phyloP scores from a whole-genome alignment of 2,113 vertebrate species.

The Dromaius novaehollandiae region DNA sequence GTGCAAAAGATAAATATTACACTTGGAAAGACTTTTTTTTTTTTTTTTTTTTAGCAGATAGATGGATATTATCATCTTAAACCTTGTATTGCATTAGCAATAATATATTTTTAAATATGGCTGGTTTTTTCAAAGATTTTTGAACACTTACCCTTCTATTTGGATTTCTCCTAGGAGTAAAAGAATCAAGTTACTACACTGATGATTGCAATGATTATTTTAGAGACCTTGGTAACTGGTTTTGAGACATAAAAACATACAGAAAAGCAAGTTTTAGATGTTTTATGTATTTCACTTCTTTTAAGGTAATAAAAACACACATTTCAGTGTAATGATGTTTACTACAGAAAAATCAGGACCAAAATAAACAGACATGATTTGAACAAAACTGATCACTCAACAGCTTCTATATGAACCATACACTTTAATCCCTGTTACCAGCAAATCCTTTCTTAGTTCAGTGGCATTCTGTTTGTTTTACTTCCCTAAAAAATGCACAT shows the following conservation, averaged over 20 bases:
- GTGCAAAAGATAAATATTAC: neutral
- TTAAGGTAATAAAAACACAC: constrained; percentile 13
- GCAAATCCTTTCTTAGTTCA: constrained; percentile 28
- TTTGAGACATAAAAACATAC: neutral
- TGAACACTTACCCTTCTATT: neutral
- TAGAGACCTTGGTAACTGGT: neutral
- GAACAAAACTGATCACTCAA: constrained; percentile 60
- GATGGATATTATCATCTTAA: neutral
- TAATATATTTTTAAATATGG: neutral
- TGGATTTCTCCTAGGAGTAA: neutral
- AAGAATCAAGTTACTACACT: neutral
- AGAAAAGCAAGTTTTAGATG: neutral
- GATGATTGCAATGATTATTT: neutral
- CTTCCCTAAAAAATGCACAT: constrained; percentile 39
- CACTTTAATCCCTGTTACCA: constrained; percentile 57
- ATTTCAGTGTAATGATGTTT: constrained; percentile 44
- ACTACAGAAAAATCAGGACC: neutral
- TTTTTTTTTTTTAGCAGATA: neutral
- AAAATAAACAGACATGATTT: constrained; percentile 57
- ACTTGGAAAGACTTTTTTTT: neutral
- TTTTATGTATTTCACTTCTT: constrained; percentile 45
- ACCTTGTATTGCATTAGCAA: neutral
- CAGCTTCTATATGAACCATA: constrained; percentile 7
- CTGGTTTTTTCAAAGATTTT: neutral
- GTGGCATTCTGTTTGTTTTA: constrained; percentile 61